Percentiles rank a stretch among this genome's conserved stretches.
Evolutionary conservation across 2,888 invertebrate genomes (phyloP).

Genomic region (Cancer borealis): DNA sequence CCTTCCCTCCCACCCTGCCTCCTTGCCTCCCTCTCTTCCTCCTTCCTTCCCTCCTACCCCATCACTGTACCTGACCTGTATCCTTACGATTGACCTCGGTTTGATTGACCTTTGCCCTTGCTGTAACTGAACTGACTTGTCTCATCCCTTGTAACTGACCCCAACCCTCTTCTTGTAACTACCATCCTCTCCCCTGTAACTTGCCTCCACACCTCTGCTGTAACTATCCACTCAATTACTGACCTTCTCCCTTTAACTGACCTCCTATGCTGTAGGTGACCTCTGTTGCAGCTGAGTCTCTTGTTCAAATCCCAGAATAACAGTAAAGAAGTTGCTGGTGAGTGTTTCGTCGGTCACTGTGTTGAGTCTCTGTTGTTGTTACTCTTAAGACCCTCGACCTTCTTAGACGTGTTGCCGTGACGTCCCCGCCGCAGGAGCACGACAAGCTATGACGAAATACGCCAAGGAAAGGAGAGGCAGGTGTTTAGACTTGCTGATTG

Average conservation of each 20-base stretch:
- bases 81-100: neutral
- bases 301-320: neutral
- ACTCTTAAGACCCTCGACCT: neutral
- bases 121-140: neutral
- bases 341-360: neutral
- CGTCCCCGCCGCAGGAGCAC: neutral
- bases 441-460: neutral
- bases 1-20: slow-evolving; percentile 2
- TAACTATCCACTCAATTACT: no score
- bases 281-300: neutral
- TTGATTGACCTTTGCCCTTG: neutral
- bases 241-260: no score
- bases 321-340: no score
- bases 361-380: neutral
- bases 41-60: neutral
- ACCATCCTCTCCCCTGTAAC: neutral
- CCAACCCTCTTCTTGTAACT: neutral
- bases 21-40: neutral
- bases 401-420: neutral
- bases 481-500: neutral
- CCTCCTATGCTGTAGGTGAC: neutral
- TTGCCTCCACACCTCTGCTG: neutral
- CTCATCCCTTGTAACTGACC: neutral
- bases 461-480: neutral
- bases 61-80: neutral